Percentiles rank a stretch among this genome's conserved stretches.
Evolutionary conservation across 2,797 vertebrate genomes (phyloP).

Genomic region (Sylvilagus floridanus): DNA sequence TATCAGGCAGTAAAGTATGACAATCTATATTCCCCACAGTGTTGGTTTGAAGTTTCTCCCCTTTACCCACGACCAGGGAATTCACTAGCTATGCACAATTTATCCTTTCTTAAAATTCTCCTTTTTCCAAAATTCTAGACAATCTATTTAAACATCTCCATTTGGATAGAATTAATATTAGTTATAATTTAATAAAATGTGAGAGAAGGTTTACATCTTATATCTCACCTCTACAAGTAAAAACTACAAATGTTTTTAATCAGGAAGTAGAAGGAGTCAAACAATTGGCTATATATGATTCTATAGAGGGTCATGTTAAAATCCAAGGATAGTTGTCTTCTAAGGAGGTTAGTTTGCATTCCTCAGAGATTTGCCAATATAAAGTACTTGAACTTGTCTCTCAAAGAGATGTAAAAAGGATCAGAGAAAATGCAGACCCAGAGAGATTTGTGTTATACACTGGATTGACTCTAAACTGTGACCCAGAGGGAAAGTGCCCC

Average conservation of each 20-base stretch:
- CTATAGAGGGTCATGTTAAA: neutral
- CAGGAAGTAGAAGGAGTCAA: neutral
- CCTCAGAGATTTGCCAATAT: neutral
- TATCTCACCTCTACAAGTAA: neutral
- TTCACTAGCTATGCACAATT: neutral
- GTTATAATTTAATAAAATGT: neutral
- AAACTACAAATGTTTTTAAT: neutral
- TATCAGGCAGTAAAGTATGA: neutral
- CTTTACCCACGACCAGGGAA: neutral
- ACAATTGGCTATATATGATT: neutral
- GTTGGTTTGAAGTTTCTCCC: neutral
- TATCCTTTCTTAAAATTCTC: constrained; percentile 1
- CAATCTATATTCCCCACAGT: neutral
- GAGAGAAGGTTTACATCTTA: neutral
- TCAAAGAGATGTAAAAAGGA: constrained; percentile 4
- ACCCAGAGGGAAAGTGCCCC: neutral
- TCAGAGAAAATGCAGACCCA: neutral
- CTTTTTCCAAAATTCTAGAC: neutral
- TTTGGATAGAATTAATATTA: neutral
- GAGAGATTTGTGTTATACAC: neutral
- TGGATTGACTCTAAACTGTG: constrained; percentile 4
- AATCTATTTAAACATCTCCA: neutral
- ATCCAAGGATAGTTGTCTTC: neutral
- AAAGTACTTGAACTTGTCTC: neutral
- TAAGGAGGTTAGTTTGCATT: neutral